Conservation (phyloP, 92 coral and sea anemone genomes). For the Parazoanthus atlanticus region DNA sequence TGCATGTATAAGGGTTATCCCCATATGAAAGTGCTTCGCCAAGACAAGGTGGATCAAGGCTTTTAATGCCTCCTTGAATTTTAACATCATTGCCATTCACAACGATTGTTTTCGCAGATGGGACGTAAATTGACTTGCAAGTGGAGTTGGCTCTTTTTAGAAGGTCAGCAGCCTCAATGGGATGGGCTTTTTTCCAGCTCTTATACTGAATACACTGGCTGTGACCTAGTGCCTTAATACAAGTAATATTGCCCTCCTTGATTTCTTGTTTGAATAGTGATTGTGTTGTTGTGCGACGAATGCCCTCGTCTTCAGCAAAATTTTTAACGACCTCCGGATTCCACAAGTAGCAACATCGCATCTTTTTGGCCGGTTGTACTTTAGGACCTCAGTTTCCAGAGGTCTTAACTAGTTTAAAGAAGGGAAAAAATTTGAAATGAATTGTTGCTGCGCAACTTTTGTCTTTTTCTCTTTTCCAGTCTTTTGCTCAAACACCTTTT, state of each 20-base stretch:
- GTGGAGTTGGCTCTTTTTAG: not conserved
- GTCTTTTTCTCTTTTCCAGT: constrained; percentile 4
- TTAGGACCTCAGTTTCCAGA: constrained; percentile 31
- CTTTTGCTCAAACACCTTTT: constrained; percentile 10
- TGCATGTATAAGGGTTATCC: constrained; percentile 10
- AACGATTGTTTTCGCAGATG: not conserved
- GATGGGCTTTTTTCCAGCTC: constrained; percentile 39
- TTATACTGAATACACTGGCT: constrained; percentile 23
- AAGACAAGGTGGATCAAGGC: constrained; percentile 20
- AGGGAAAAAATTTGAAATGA: constrained; percentile 33
- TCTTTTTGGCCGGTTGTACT: not conserved
- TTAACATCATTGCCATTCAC: not conserved
- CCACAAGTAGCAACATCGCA: constrained; percentile 46
- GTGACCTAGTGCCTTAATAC: constrained; percentile 45
- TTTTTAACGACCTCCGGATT: constrained; percentile 61
- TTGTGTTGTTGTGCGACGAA: constrained; percentile 43
- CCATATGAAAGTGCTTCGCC: not conserved
- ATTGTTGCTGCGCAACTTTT: constrained; percentile 30
- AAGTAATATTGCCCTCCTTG: constrained; percentile 7
- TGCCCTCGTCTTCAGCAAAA: constrained; percentile 46
- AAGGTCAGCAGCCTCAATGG: constrained; percentile 18
- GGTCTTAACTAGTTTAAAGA: constrained; percentile 53
- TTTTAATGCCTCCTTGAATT: constrained; percentile 10
- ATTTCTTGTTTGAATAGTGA: constrained; percentile 42
- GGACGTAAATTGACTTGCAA: not conserved